A percentile compares a stretch with the other conserved stretches of the same genome.
phyloP scores from a whole-genome alignment of 2,797 vertebrate species.

The Gallinago stenura region DNA sequence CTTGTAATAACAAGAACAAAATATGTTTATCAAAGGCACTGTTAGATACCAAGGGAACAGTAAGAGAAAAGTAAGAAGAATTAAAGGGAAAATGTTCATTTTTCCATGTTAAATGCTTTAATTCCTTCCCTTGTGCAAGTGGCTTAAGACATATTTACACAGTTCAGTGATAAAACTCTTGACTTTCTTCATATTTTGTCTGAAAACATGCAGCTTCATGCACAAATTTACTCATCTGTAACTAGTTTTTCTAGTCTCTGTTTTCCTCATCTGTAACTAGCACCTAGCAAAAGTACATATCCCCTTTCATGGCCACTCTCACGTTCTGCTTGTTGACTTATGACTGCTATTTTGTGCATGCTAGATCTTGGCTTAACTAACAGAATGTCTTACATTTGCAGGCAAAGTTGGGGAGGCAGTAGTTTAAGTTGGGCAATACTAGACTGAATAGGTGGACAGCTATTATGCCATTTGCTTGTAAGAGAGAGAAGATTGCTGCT shows the following conservation, averaged over 20 bases:
- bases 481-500: not conserved
- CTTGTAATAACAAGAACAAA: not conserved
- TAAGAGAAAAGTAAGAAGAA: not conserved
- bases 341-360: not conserved
- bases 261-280: not conserved
- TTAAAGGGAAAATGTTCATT: not conserved
- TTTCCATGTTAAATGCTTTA: not conserved
- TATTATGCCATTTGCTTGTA: not conserved
- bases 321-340: not conserved
- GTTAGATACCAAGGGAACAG: not conserved
- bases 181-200: rapidly evolving
- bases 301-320: not conserved
- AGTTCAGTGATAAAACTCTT: not conserved
- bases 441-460: not conserved
- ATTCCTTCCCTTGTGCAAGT: not conserved
- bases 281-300: not conserved
- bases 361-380: not conserved
- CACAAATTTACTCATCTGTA: not conserved
- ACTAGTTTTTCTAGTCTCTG: too few relatives aligned
- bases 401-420: not conserved
- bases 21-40: not conserved
- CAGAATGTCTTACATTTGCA: not conserved
- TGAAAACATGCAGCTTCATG: not conserved
- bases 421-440: not conserved
- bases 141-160: not conserved